These are phyloP conservation scores for Pseudochromis fuscus DNA, from an alignment of 2,797 vertebrate species.

Conservation along the genomic window DNA sequence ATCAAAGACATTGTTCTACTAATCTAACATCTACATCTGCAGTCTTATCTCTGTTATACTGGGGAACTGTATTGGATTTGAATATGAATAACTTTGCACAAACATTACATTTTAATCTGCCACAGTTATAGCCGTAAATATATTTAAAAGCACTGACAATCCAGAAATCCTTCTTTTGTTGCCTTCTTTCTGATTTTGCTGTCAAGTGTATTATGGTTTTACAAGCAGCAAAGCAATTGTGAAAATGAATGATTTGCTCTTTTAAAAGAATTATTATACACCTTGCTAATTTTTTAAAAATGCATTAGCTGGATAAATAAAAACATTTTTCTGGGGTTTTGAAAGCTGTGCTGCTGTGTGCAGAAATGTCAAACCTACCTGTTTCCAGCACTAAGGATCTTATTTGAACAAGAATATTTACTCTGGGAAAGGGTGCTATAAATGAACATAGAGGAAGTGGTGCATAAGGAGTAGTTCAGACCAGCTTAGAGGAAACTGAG, in stretches of 20 bases:
- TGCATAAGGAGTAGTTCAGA: conserved; percentile 75
- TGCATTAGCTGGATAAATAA: conserved; percentile 66
- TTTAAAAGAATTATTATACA: conserved; percentile 46
- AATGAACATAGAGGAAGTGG: conserved; percentile 78
- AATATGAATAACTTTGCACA: conserved; percentile 19
- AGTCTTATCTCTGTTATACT: not conserved
- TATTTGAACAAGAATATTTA: conserved; percentile 82
- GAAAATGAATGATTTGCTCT: conserved; percentile 59
- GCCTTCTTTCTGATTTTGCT: not conserved
- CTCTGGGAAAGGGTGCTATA: conserved; percentile 79
- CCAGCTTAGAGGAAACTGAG: conserved; percentile 68
- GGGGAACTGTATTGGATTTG: conserved; percentile 5
- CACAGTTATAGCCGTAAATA: conserved; percentile 18
- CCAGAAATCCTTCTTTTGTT: not conserved
- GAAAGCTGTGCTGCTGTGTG: conserved; percentile 42
- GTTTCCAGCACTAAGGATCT: conserved; percentile 61
- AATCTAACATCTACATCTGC: conserved; percentile 4
- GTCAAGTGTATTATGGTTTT: conserved; percentile 39
- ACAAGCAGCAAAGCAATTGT: conserved; percentile 55
- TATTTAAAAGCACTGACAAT: conserved; percentile 15
- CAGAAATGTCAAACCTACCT: conserved; percentile 57
- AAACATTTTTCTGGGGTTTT: conserved; percentile 52
- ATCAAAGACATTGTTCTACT: not conserved
- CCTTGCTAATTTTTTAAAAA: conserved; percentile 57
- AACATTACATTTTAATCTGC: conserved; percentile 24